phyloP scores from a whole-genome alignment of 2,113 vertebrate genomes.

The Castor canadensis region DNA sequence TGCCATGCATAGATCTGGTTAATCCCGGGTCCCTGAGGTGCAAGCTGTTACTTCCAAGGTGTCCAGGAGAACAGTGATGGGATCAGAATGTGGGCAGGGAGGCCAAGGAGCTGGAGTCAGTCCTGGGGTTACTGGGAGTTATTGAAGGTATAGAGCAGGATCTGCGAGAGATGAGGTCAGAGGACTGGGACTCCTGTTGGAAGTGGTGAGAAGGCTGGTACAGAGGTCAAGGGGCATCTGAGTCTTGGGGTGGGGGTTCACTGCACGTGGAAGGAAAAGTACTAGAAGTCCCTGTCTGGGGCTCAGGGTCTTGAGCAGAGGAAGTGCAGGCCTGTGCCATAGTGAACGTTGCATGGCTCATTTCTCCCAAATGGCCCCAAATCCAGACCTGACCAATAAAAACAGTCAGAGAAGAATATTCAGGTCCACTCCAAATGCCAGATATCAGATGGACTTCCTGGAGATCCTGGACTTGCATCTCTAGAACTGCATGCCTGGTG shows the following conservation, averaged over 20 bases:
- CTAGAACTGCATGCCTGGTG: neutral
- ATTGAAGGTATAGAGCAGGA: neutral
- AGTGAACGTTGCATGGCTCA: neutral
- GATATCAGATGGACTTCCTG: neutral
- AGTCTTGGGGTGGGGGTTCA: no score
- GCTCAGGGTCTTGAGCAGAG: neutral
- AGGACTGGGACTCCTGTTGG: neutral
- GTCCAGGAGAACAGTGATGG: neutral
- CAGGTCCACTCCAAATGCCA: neutral
- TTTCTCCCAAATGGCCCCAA: neutral
- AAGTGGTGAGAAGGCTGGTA: neutral
- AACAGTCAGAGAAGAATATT: neutral
- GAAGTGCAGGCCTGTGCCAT: neutral
- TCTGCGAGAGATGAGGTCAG: neutral
- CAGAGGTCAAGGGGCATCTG: neutral
- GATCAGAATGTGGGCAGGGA: neutral
- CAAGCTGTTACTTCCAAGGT: neutral
- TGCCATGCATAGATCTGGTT: neutral
- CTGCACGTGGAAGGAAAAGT: neutral
- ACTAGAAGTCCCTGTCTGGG: neutral
- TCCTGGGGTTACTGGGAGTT: neutral
- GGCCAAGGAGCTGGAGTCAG: neutral
- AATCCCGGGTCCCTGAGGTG: neutral
- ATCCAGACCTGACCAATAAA: neutral
- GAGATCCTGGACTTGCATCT: neutral